These are phyloP conservation scores for Leptinotarsa texana DNA, from an alignment of 1,140 invertebrate genomes.

Conservation along the genomic window DNA sequence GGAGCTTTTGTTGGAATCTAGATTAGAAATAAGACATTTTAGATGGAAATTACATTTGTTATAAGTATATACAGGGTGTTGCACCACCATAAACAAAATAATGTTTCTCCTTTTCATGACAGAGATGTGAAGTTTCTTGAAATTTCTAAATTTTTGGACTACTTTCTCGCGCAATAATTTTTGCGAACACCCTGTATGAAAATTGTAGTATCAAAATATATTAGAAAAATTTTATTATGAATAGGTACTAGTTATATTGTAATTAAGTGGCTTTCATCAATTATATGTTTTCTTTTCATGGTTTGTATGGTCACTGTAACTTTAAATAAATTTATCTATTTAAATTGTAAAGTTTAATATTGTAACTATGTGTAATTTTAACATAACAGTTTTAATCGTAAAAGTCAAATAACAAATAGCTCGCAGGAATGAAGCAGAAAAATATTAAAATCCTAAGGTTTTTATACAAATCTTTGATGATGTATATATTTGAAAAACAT, in stretches of 20 bases:
- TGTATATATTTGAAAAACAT: too few species aligned
- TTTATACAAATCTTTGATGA: too few species aligned
- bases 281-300: neutral
- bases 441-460: too few species aligned
- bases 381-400: slow-evolving; percentile 9
- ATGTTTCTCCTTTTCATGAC: too few species aligned
- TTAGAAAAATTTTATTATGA: neutral
- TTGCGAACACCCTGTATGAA: neutral
- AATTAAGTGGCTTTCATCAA: slow-evolving; percentile 13
- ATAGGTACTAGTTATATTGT: slow-evolving; percentile 3
- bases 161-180: neutral
- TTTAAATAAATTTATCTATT: slow-evolving; percentile 6
- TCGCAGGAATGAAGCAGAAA: neutral
- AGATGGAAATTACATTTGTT: slow-evolving; percentile 12
- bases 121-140: too few species aligned
- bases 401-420: neutral
- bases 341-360: slow-evolving; percentile 22
- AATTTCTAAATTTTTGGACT: too few species aligned
- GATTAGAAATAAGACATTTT: slow-evolving; percentile 14
- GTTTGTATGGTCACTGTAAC: slow-evolving; percentile 25
- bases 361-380: slow-evolving; percentile 4
- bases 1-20: slow-evolving; percentile 1
- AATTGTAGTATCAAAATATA: neutral
- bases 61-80: slow-evolving; percentile 17
- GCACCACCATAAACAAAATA: neutral